Base-by-base conservation (phyloP, 2,113 vertebrate genomes). In the Ramphastos sulfuratus region DNA sequence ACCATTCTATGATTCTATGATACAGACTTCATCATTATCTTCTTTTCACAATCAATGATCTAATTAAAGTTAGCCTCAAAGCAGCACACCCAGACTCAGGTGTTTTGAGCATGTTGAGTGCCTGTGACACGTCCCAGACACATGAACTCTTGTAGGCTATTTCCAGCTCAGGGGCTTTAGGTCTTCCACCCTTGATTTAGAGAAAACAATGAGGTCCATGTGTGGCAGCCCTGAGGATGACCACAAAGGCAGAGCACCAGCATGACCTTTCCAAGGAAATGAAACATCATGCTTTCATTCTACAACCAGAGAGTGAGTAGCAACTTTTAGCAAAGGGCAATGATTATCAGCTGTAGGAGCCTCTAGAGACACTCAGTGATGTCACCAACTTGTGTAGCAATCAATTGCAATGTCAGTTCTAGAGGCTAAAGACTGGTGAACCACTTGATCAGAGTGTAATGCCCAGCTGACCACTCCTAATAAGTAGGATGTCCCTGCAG, bases 391-490 rank as follows among this genome's bases (percentile, higher is more conserved):
- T 46, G 31, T n/a, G 18, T 16, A 64, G 90, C 46, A 82, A 66
- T 50, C 50, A 92, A 58, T 72, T 88, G 54, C 35, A 64, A 83
- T 58, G 65, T 81, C 76, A 75, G 15, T 55, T 89, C 44, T 70
- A 61, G 61, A 59, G 50, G 65, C 75, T 78, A 61, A 78, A 90
- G 55, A 37, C 73, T 74, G 27, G 31, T 54, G 67, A 89, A 61
- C 54, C 54, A 56, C 76, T 93, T 91, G 70, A 78, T 60, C 44
- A 66, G 31, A 42, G 33, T n/a, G 58, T 33, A 92, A 90, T 92
- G 80, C 87, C 93, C 95, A 88, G 79, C 56, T 95, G 96, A 96
- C 96, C 93, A 90, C 85, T 94, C 64, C 73, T 93, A 93, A 80
- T 88, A 75, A 95, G 87, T 54, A 92, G 73, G 63, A 81, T 86